Percentiles rank a stretch among this genome's conserved stretches.
Evolutionary conservation across 2,888 invertebrate genomes (phyloP).

Genomic region (Lepidochrysops patricia): DNA sequence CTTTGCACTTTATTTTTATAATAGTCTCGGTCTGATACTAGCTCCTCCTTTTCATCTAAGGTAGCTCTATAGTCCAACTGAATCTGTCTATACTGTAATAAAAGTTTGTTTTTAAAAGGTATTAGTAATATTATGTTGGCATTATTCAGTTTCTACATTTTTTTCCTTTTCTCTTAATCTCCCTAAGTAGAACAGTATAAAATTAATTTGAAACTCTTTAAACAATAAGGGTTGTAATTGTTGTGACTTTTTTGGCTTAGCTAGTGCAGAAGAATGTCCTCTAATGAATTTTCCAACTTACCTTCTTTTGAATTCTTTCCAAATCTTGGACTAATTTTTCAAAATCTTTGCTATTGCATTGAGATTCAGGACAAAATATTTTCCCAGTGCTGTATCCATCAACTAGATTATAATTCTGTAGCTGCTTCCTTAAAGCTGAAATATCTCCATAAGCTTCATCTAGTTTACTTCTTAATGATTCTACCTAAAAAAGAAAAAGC

Average conservation of each 20-base stretch:
- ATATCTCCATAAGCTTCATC: constrained; percentile 82
- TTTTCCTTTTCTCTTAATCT: too few relatives aligned
- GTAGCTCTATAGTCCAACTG: constrained; percentile 84
- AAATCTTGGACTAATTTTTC: constrained; percentile 80
- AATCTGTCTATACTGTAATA: constrained; percentile 79
- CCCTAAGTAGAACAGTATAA: too few relatives aligned
- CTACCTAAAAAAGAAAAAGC: constrained; percentile 60
- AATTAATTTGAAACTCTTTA: too few relatives aligned
- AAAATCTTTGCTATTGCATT: constrained; percentile 59
- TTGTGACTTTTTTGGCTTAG: too few relatives aligned
- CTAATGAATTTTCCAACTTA: constrained; percentile 35
- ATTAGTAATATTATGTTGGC: too few relatives aligned
- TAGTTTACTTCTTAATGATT: constrained; percentile 81
- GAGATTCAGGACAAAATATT: constrained; percentile 25
- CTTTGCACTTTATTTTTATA: constrained; percentile 89
- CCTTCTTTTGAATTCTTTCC: constrained; percentile 78
- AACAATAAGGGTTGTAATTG: too few relatives aligned
- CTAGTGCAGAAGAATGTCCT: too few relatives aligned
- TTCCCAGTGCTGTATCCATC: constrained; percentile 34
- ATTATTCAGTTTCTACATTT: too few relatives aligned
- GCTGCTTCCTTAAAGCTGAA: constrained; percentile 72
- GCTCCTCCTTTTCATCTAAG: constrained; percentile 89
- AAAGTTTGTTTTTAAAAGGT: constrained; percentile 1
- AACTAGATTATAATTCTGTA: constrained; percentile 39
- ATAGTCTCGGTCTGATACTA: constrained; percentile 85